Conservation (phyloP, 2,797 vertebrate species). For the Mormyrops boulengeri region DNA sequence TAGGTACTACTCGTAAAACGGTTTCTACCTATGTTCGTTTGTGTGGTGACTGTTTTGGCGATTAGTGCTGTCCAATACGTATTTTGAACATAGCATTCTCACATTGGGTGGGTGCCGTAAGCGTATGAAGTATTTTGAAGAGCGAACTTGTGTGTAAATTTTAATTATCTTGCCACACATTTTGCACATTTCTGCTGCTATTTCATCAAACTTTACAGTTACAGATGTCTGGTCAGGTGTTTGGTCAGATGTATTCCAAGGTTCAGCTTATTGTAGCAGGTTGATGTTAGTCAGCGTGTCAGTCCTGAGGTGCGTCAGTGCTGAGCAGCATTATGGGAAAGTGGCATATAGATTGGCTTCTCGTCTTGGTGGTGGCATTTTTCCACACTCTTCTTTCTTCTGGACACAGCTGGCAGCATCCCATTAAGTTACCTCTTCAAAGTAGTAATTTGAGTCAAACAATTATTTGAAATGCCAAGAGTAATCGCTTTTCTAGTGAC, state of each 20-base stretch:
- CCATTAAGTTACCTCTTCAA: constrained; percentile 61
- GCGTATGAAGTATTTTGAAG: neutral
- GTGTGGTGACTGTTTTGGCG: neutral
- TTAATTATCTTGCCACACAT: neutral
- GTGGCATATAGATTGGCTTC: constrained; percentile 47
- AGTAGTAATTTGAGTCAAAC: constrained; percentile 65
- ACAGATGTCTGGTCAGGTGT: neutral
- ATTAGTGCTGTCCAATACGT: neutral
- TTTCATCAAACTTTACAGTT: neutral
- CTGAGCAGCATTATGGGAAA: neutral
- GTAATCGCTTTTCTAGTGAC: constrained; percentile 66
- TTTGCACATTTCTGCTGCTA: neutral
- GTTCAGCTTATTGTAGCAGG: neutral
- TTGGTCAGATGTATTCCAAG: neutral
- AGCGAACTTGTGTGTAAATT: neutral
- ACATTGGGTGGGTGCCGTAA: neutral
- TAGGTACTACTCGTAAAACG: neutral
- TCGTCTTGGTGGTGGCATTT: constrained; percentile 49
- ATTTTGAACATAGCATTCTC: neutral
- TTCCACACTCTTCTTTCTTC: constrained; percentile 49
- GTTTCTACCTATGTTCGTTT: neutral
- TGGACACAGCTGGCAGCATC: constrained; percentile 48
- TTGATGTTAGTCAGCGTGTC: neutral
- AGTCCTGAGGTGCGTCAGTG: neutral
- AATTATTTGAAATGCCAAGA: constrained; percentile 71